These are phyloP conservation scores for Pangasianodon hypophthalmus DNA, from an alignment of 2,113 vertebrate genomes.

Conservation along the genomic window DNA sequence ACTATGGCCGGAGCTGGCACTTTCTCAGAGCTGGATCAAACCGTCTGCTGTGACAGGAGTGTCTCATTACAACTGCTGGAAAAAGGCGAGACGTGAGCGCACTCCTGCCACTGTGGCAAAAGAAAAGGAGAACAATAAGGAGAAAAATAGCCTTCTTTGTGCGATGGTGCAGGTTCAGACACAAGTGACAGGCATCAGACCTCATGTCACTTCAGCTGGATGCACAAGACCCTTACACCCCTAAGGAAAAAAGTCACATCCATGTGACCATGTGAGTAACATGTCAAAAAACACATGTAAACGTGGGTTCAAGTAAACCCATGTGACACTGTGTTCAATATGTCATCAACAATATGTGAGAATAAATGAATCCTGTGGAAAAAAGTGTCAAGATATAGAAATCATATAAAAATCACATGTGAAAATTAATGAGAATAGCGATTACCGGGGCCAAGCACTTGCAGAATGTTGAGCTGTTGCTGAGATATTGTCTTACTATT, in stretches of 20 bases:
- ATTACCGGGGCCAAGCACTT: background rate
- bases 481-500: background rate
- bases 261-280: background rate
- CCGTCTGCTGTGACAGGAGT: constrained; percentile 38
- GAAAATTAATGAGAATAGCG: background rate
- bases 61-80: constrained; percentile 41
- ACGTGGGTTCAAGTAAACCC: background rate
- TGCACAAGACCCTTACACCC: background rate
- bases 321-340: background rate
- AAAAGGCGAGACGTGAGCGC: background rate
- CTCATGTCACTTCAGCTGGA: background rate
- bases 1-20: constrained; percentile 40
- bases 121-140: background rate
- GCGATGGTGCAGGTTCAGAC: background rate
- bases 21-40: constrained; percentile 41
- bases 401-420: too few relatives aligned
- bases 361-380: background rate
- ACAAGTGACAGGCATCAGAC: too few relatives aligned
- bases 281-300: background rate
- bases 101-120: background rate
- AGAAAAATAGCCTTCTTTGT: background rate
- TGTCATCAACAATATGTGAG: background rate
- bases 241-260: background rate
- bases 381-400: background rate
- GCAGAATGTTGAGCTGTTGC: background rate